A percentile compares a stretch with the other conserved stretches of the same genome.
phyloP scores from a whole-genome alignment of 2,888 invertebrate genomes.

The Helicoverpa assulta region DNA sequence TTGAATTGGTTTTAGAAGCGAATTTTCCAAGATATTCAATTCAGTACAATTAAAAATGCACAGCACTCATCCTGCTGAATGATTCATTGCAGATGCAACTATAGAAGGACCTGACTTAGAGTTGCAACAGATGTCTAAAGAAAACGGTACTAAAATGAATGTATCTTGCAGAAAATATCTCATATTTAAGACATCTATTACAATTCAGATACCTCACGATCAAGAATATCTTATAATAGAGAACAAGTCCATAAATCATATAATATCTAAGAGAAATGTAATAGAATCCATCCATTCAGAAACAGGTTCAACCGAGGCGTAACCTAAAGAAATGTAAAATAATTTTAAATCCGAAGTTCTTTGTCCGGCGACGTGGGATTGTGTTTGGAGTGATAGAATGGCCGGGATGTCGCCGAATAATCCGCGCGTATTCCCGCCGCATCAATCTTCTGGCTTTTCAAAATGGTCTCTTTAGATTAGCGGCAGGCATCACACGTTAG shows the following conservation, averaged over 20 bases:
- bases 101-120: constrained; percentile 31
- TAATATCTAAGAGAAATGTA: constrained; percentile 39
- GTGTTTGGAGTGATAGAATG: constrained; percentile 59
- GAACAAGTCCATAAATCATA: constrained; percentile 46
- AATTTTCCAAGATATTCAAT: constrained; percentile 27
- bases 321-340: constrained; percentile 55
- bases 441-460: constrained; percentile 68
- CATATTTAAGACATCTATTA: constrained; percentile 34
- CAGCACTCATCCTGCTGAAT: constrained; percentile 24
- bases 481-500: constrained; percentile 39
- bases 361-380: constrained; percentile 37
- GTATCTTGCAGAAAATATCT: constrained; percentile 22
- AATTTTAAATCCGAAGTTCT: constrained; percentile 44
- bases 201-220: constrained; percentile 28
- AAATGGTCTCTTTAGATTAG: constrained; percentile 62
- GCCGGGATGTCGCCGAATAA: constrained; percentile 63
- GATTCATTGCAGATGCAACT: constrained; percentile 27
- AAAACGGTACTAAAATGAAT: constrained; percentile 32
- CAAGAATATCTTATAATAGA: constrained; percentile 48
- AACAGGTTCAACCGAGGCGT: constrained; percentile 42
- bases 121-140: constrained; percentile 16
- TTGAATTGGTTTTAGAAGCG: neutral
- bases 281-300: constrained; percentile 51
- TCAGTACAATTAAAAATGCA: constrained; percentile 29
- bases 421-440: constrained; percentile 53